A percentile compares a stretch with the other conserved stretches of the same genome.
Conservation (phyloP, 1,140 invertebrate species). For the Ephestia elutella region DNA sequence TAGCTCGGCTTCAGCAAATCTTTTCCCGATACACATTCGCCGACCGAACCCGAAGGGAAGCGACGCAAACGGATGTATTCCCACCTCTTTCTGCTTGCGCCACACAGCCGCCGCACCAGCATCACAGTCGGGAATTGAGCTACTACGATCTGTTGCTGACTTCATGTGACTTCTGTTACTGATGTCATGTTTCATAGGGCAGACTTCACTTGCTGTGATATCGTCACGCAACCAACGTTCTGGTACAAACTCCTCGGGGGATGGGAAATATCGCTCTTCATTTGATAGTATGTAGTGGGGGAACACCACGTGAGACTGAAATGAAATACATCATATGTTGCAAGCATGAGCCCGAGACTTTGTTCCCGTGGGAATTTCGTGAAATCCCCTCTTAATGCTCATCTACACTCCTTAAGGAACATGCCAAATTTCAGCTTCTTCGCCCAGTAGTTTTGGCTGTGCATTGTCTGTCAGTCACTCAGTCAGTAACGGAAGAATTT, state of each 20-base stretch:
- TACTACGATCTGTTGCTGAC: too few species aligned
- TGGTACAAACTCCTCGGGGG: slow-evolving; percentile 81
- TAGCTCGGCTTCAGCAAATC: slow-evolving; percentile 88
- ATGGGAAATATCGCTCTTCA: slow-evolving; percentile 79
- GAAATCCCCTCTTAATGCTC: too few species aligned
- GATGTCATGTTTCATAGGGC: slow-evolving; percentile 8
- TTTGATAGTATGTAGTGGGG: slow-evolving; percentile 88
- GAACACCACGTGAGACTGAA: slow-evolving; percentile 87
- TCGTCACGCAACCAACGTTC: slow-evolving; percentile 82
- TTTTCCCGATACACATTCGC: slow-evolving; percentile 86
- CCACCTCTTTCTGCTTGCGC: slow-evolving; percentile 53
- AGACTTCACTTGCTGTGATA: slow-evolving; percentile 10
- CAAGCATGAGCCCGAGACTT: too few species aligned
- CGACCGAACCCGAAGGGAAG: slow-evolving; percentile 89
- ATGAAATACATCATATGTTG: slow-evolving; percentile 23
- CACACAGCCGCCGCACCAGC: slow-evolving; percentile 30
- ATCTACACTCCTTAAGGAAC: too few species aligned
- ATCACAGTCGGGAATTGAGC: slow-evolving; percentile 11
- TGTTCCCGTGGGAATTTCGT: too few species aligned
- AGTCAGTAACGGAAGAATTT: too few species aligned
- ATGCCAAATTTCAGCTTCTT: too few species aligned
- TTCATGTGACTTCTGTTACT: too few species aligned
- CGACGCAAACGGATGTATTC: slow-evolving; percentile 83
- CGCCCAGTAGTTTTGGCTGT: too few species aligned
- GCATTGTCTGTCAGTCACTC: too few species aligned